Evolutionary conservation across 2,113 vertebrate species (phyloP).

Genomic region (Baryphthengus martii): DNA sequence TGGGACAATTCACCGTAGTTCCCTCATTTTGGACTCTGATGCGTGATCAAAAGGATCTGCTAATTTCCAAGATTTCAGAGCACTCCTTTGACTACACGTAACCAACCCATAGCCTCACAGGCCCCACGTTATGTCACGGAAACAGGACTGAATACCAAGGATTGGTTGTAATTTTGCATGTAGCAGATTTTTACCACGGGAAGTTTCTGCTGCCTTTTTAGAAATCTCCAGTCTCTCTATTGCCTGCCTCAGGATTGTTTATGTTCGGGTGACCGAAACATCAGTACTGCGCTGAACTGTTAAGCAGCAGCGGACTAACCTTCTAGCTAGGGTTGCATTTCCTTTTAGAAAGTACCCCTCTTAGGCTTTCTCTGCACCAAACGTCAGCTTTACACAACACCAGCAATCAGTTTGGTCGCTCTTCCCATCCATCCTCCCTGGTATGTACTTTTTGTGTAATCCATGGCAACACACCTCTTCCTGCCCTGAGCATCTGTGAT

Average conservation of each 20-base stretch:
- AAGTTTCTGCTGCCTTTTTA: neutral
- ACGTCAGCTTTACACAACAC: neutral
- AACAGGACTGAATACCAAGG: neutral
- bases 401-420: neutral
- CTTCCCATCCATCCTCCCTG: neutral
- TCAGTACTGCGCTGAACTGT: neutral
- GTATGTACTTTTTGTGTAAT: rapidly evolving
- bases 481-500: neutral
- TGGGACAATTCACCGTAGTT: neutral
- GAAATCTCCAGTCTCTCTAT: neutral
- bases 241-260: neutral
- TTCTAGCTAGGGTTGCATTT: neutral
- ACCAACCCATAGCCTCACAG: neutral
- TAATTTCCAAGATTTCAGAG: neutral
- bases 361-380: neutral
- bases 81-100: neutral
- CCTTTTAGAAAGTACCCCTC: neutral
- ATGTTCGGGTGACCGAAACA: neutral
- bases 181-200: neutral
- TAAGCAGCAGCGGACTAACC: neutral
- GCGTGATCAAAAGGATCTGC: neutral
- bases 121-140: rapidly evolving
- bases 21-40: neutral
- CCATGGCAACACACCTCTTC: neutral
- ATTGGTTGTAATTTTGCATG: neutral